A percentile compares a stretch with the other conserved stretches of the same genome.
Evolutionary conservation across 2,113 vertebrate species (phyloP).

Genomic region (Copsychus sechellarum): DNA sequence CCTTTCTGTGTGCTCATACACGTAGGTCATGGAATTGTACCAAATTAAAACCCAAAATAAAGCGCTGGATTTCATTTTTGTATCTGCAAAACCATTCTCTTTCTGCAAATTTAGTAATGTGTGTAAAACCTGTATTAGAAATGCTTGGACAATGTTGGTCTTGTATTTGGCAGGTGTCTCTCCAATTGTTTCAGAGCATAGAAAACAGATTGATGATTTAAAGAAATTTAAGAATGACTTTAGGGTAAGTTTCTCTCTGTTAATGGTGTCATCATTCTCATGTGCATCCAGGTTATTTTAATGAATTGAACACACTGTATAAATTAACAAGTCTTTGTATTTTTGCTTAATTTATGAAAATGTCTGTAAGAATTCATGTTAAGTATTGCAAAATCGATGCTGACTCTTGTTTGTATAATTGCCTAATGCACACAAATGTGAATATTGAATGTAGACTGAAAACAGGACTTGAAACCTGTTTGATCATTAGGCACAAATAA

Average conservation of each 20-base stretch:
- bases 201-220: constrained; percentile 98
- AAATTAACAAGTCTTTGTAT: not conserved
- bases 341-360: not conserved
- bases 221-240: constrained; percentile 99
- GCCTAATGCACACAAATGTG: not conserved
- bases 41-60: not conserved
- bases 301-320: not conserved
- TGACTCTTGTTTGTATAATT: not conserved
- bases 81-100: not conserved
- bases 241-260: constrained; percentile 84
- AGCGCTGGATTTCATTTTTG: not conserved
- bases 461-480: not conserved
- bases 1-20: not conserved
- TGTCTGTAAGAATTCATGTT: not conserved
- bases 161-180: constrained; percentile 80
- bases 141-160: constrained; percentile 3
- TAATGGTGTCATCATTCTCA: not conserved
- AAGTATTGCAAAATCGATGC: constrained; percentile 23
- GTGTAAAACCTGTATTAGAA: not conserved
- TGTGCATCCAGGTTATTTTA: not conserved
- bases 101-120: not conserved
- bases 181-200: constrained; percentile 90
- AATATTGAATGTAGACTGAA: not conserved
- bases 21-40: not conserved
- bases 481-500: not conserved